Evolutionary conservation across 2,888 invertebrate species (phyloP), one percentile per base, ranked within the genome.

Genomic region (Callyntrura sp.): DNA sequence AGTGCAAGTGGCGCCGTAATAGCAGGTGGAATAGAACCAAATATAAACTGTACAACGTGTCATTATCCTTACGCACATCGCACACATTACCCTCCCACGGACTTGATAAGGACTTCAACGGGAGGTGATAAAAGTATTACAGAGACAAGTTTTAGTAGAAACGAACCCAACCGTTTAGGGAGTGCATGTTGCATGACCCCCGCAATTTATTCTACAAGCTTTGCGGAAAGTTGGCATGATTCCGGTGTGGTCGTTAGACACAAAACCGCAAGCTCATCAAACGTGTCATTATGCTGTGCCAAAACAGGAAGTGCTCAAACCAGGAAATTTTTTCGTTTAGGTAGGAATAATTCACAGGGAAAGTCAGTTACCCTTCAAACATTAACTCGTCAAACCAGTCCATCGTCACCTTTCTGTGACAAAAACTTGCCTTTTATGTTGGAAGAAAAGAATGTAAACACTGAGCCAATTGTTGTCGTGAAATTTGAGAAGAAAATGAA

Each of bases 381-480:
- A 2, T n/a, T n/a, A n/a, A n/a, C n/a, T n/a, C n/a, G n/a, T n/a
- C n/a, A n/a, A n/a, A 70, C 28, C 35, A 65, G 57, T 12, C 90
- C 91, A 9, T 91, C 91, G 1, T 91, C 90, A 12, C 91, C 91
- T 0, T 92, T 79, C 51, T 90, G 90, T 28, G 88, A 87, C 25
- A 51, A 85, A 20, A 86, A 85, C 28, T 84, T 85, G 14, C 14
- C 70, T 4, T 87, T 79, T 20, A 51, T 9, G 14, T 83, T 88
- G 62, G 88, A 89, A n/a, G 84, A 78, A 28, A 78, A 84, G 51
- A 65, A 45, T 79, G 78, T 84, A 78, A 89, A 76, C 68, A 91
- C 91, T 14, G 92, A 93, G 20, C 92, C 92, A 1, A 91, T 93
- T 43, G 91, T 93, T 11, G 48, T 93, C 9, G 92, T 92, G 0